Conservation (phyloP, 2,113 vertebrate species). For the Turnix velox region DNA sequence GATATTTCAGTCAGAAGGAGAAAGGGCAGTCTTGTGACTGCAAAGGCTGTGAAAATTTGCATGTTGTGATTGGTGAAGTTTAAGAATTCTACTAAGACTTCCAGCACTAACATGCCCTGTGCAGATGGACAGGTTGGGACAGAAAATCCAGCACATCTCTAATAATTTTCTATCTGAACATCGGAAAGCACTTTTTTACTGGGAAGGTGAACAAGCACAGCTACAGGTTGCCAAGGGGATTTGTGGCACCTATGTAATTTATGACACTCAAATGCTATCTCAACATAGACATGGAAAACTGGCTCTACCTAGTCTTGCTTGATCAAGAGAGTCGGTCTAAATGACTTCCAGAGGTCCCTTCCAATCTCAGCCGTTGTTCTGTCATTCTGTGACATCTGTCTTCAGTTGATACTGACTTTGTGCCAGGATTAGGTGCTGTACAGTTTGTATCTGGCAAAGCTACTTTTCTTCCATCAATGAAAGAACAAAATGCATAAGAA, state of each 20-base stretch:
- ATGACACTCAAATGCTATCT: not conserved
- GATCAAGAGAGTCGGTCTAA: fast-evolving
- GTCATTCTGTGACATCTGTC: not conserved
- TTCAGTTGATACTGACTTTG: not conserved
- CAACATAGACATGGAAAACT: not conserved
- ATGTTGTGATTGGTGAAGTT: fast-evolving
- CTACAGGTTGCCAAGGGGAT: not conserved
- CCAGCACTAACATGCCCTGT: not conserved
- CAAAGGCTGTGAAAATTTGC: not conserved
- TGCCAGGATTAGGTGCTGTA: not conserved
- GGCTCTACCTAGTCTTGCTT: not conserved
- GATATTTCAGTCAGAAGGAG: not conserved
- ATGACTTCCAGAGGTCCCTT: not conserved
- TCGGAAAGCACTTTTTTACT: not conserved
- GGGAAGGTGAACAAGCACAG: not conserved
- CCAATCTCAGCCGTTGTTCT: not conserved
- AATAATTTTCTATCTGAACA: not conserved
- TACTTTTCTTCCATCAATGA: not conserved
- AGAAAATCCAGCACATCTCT: not conserved
- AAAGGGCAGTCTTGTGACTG: not conserved
- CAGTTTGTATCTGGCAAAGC: not conserved
- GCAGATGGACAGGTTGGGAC: not conserved
- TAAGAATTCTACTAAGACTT: not conserved
- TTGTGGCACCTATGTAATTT: not conserved
- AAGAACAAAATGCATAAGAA: not conserved